Conservation (phyloP, 2,888 invertebrate genomes). For the Macaria liturata region DNA sequence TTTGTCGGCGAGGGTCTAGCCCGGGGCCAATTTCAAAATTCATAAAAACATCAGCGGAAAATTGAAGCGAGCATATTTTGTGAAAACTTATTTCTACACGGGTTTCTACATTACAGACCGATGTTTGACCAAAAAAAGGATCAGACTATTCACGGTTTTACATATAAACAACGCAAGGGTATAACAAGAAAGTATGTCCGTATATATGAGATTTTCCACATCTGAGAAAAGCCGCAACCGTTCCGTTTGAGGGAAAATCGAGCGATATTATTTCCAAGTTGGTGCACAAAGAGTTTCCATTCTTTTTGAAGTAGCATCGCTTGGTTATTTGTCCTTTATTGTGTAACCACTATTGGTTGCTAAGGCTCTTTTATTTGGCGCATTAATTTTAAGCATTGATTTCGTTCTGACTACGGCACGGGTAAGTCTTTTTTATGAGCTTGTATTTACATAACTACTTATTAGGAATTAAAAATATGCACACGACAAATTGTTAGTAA, state of each 20-base stretch:
- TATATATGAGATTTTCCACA: slow-evolving; percentile 54
- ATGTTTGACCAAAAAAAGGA: slow-evolving; percentile 41
- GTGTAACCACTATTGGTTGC: slow-evolving; percentile 42
- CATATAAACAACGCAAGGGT: slow-evolving; percentile 57
- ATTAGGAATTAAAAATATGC: too few species aligned
- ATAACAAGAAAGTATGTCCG: slow-evolving; percentile 56
- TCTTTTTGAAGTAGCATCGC: slow-evolving; percentile 57
- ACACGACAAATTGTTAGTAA: too few species aligned
- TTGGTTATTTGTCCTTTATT: slow-evolving; percentile 56
- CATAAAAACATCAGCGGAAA: slow-evolving; percentile 55
- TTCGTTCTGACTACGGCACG: too few species aligned
- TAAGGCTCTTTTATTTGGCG: slow-evolving; percentile 43
- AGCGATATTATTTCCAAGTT: slow-evolving; percentile 74
- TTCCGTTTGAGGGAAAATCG: slow-evolving; percentile 65
- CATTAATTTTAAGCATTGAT: slow-evolving; percentile 16
- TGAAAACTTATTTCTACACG: slow-evolving; percentile 38
- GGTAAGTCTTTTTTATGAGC: too few species aligned
- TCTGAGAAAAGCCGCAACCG: slow-evolving; percentile 49
- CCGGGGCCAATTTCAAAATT: slow-evolving; percentile 51
- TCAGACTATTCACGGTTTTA: slow-evolving; percentile 29
- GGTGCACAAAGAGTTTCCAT: slow-evolving; percentile 61
- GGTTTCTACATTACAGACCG: slow-evolving; percentile 38
- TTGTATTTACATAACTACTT: too few species aligned
- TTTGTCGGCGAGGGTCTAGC: slow-evolving; percentile 24
- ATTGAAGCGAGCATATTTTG: slow-evolving; percentile 51